Base-by-base conservation (phyloP, 2,113 vertebrate species). In the Petromus typicus region DNA sequence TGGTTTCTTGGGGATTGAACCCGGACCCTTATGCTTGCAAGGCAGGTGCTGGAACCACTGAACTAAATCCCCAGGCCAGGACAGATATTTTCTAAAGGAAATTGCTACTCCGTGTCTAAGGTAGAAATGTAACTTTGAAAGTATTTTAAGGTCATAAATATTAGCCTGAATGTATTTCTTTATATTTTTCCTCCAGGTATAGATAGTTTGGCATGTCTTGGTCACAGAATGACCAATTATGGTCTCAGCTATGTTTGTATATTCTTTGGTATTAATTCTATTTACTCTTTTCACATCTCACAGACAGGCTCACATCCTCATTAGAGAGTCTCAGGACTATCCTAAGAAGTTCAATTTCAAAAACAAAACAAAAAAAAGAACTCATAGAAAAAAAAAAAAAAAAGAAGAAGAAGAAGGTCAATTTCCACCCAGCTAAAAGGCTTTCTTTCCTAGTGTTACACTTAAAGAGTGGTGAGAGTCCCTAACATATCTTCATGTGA, bases 301-400 rank as follows among this genome's bases (percentile, higher is more conserved):
- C 30, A 80, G 64, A 75, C 18, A 90, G 78, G 1, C 66, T 89
- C 12, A 22, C 59, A 6, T 56, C 76, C 4, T 37, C 85, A 45
- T 84, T 61, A 78, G 54, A 14, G 43, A 54, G 64, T 95, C 84
- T 83, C n/a, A 90, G 14, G 25, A 45, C 54, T 97, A 84, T 92
- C 40, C 81, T 94, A 75, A 96, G n/a, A 95, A 5, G 37, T 8
- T 78, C 37, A 10, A 3, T n/a, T n/a, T n/a, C n/a, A n/a, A n/a
- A n/a, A n/a, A n/a, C n/a, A n/a, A n/a, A n/a, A n/a, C n/a, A n/a
- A n/a, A n/a, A n/a, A n/a, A n/a, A n/a, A n/a, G n/a, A n/a, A n/a
- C n/a, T n/a, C n/a, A n/a, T n/a, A n/a, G n/a, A n/a, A n/a, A n/a
- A n/a, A n/a, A n/a, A n/a, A n/a, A n/a, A n/a, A n/a, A n/a, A n/a